Percentiles rank a stretch among this genome's conserved stretches.
Conservation (phyloP, 1,140 invertebrate species). For the Eufriesea mexicana region DNA sequence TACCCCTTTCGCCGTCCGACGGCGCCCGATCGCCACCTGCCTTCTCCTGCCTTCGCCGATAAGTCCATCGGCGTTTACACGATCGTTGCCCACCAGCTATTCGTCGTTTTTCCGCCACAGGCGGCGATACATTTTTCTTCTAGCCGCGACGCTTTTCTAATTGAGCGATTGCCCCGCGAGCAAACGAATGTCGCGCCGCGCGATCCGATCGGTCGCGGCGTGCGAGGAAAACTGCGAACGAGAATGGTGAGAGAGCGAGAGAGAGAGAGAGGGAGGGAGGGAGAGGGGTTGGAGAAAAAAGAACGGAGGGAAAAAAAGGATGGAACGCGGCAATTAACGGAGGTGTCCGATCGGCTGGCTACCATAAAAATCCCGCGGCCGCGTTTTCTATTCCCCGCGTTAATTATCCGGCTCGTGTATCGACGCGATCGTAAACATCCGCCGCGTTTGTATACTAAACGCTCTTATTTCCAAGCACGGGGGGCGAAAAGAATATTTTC, state of each 20-base stretch:
- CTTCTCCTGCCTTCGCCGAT: neutral
- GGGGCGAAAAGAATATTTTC: conserved; percentile 21
- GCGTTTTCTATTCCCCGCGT: neutral
- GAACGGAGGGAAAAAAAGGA: neutral
- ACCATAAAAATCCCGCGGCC: neutral
- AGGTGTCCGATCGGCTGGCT: neutral
- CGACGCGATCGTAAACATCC: neutral
- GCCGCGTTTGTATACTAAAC: neutral
- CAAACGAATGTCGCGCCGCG: neutral
- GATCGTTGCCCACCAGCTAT: neutral
- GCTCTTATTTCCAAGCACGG: no score
- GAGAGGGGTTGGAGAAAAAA: no score
- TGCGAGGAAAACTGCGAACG: no score
- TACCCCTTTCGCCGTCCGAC: conserved; percentile 31
- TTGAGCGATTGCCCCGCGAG: conserved; percentile 20
- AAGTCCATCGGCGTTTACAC: conserved; percentile 8
- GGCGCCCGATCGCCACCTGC: conserved; percentile 8
- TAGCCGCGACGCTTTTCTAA: conserved; percentile 5
- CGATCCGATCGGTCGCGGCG: neutral
- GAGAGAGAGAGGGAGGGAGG: no score
- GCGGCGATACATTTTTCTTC: conserved; percentile 7
- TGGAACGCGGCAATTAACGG: neutral
- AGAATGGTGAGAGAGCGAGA: no score
- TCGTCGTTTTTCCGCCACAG: neutral
- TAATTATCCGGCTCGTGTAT: neutral